Conservation (phyloP, 2,113 vertebrate species). For the Jaculus jaculus region DNA sequence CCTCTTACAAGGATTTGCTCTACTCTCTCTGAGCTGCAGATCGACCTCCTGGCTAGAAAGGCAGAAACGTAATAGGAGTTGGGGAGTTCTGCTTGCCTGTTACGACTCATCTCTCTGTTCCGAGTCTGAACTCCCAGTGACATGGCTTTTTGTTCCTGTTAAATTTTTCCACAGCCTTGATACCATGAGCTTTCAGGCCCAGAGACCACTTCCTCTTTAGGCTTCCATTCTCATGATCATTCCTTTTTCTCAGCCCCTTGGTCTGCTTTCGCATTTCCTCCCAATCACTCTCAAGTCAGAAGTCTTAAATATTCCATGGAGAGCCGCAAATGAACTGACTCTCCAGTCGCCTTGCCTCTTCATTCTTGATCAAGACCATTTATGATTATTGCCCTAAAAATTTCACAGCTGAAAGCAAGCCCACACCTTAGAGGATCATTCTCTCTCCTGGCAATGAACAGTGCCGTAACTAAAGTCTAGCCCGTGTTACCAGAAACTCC, state of each 20-base stretch:
- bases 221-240: not conserved
- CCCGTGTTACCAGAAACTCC: not conserved
- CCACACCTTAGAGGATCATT: not conserved
- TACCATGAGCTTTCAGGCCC: not conserved
- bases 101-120: slow-evolving; percentile 38
- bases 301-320: slow-evolving; percentile 20
- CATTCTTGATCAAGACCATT: not conserved
- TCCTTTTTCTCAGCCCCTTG: slow-evolving; percentile 23
- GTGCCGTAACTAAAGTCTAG: not conserved
- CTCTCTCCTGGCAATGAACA: not conserved
- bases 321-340: not conserved
- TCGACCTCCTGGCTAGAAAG: slow-evolving; percentile 57
- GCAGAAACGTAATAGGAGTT: slow-evolving; percentile 49
- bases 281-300: not conserved
- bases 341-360: not conserved
- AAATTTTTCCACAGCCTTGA: not conserved
- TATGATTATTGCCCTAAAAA: not conserved
- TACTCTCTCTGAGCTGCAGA: slow-evolving; percentile 41
- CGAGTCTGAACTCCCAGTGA: not conserved
- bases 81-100: slow-evolving; percentile 24
- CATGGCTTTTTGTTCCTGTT: not conserved
- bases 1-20: slow-evolving; percentile 73
- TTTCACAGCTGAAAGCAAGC: not conserved
- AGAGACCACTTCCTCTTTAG: not conserved
- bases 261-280: slow-evolving; percentile 16